A percentile compares a stretch with the other conserved stretches of the same genome.
Conservation (phyloP, 1,140 invertebrate genomes). For the Papilio xuthus region DNA sequence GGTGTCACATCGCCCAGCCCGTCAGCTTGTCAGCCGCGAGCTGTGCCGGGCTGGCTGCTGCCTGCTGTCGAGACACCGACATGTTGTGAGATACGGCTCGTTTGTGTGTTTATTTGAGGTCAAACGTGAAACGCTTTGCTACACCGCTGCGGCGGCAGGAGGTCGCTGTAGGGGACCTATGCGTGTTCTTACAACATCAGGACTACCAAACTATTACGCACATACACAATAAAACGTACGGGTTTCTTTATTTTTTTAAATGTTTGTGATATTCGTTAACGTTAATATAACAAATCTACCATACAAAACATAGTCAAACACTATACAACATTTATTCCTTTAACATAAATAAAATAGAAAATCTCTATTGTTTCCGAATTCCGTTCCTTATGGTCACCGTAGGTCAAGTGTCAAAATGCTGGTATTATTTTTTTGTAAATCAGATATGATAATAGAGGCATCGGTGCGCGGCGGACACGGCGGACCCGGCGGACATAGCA, state of each 20-base stretch:
- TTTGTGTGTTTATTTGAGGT: slow-evolving; percentile 38
- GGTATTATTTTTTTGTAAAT: slow-evolving; percentile 34
- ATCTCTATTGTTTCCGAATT: not conserved
- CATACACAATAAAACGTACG: too few species aligned
- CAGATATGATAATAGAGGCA: slow-evolving; percentile 38
- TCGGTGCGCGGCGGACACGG: slow-evolving; percentile 33
- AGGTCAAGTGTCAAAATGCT: slow-evolving; percentile 36
- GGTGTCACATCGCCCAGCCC: not conserved
- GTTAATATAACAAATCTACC: too few species aligned
- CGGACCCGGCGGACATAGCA: not conserved
- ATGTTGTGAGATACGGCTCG: slow-evolving; percentile 20
- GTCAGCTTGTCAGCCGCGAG: not conserved
- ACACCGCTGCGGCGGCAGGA: slow-evolving; percentile 27
- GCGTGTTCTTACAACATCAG: not conserved
- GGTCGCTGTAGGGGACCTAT: slow-evolving; percentile 8
- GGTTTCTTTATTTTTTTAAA: not conserved
- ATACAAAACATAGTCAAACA: too few species aligned
- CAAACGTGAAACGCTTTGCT: slow-evolving; percentile 37
- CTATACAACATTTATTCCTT: too few species aligned
- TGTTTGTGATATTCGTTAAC: too few species aligned
- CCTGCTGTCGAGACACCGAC: not conserved
- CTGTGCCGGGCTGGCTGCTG: not conserved
- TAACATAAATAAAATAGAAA: too few species aligned
- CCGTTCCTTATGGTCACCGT: slow-evolving; percentile 20
- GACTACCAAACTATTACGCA: not conserved